phyloP scores from a whole-genome alignment of 92 coral and sea anemone species.

The Palythoa grandiflora region DNA sequence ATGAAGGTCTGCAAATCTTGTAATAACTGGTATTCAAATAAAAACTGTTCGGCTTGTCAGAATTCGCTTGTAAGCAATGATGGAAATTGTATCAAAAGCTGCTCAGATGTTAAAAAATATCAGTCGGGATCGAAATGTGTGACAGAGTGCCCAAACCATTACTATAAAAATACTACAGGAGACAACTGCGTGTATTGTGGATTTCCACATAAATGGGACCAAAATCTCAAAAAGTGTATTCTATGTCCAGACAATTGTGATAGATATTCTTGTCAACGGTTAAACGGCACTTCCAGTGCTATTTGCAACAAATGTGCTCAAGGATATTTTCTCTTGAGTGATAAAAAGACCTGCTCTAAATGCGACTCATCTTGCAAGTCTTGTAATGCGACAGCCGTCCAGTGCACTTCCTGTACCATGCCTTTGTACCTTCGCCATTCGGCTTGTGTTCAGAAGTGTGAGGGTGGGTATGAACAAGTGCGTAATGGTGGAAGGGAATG shows the following conservation, averaged over 20 bases:
- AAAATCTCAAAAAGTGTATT: background rate
- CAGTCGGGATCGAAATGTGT: conserved; percentile 52
- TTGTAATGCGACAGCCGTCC: conserved; percentile 49
- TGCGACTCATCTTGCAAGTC: conserved; percentile 67
- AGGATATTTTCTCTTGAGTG: conserved; percentile 62
- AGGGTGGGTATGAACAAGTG: conserved; percentile 2
- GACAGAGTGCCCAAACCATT: conserved; percentile 63
- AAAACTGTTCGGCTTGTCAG: conserved; percentile 73
- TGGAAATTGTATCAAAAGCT: conserved; percentile 72
- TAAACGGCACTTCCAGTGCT: conserved; percentile 17
- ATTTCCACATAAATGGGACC: conserved; percentile 14
- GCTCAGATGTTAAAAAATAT: conserved; percentile 59
- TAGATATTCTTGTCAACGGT: background rate
- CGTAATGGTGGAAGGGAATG: conserved; percentile 32
- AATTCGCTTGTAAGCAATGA: conserved; percentile 69
- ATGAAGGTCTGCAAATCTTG: conserved; percentile 68
- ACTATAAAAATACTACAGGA: conserved; percentile 55
- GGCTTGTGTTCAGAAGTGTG: background rate
- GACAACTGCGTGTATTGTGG: conserved; percentile 62
- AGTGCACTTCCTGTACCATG: conserved; percentile 57
- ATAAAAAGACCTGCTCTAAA: conserved; percentile 50
- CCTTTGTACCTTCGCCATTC: conserved; percentile 31
- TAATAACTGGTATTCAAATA: conserved; percentile 58
- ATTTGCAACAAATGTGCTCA: conserved; percentile 39
- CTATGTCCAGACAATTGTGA: conserved; percentile 25